phyloP scores from a whole-genome alignment of 2,797 vertebrate genomes.

The Mormyrus proboscirostris region DNA sequence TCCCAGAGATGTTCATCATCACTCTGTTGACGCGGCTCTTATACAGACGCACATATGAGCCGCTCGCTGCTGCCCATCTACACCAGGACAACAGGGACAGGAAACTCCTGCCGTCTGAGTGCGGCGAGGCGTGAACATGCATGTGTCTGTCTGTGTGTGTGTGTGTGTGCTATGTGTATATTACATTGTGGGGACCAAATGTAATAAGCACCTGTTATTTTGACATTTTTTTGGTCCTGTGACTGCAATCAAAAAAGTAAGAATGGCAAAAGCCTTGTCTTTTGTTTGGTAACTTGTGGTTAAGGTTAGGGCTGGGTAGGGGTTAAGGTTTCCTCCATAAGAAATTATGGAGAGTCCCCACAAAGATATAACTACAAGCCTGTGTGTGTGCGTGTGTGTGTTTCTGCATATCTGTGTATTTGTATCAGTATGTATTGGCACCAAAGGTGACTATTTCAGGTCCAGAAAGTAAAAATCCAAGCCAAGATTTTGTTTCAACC shows the following conservation, averaged over 20 bases:
- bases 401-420: neutral
- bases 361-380: no score
- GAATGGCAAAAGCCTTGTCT: neutral
- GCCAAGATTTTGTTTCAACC: neutral
- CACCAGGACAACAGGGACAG: constrained; percentile 32
- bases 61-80: constrained; percentile 40
- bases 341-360: neutral
- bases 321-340: neutral
- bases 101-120: constrained; percentile 35
- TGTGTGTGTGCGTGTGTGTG: neutral
- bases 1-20: constrained; percentile 82
- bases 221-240: no score
- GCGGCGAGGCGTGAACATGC: constrained; percentile 14
- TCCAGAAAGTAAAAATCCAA: neutral
- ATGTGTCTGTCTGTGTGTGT: neutral
- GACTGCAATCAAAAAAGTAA: no score
- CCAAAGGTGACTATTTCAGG: neutral
- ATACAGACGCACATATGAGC: constrained; percentile 63
- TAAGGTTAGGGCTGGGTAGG: no score
- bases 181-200: no score
- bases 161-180: neutral
- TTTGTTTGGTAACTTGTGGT: no score
- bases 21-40: constrained; percentile 62
- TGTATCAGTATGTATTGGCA: neutral
- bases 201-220: no score